phyloP scores from a whole-genome alignment of 2,113 vertebrate genomes.

The Chamaea fasciata region DNA sequence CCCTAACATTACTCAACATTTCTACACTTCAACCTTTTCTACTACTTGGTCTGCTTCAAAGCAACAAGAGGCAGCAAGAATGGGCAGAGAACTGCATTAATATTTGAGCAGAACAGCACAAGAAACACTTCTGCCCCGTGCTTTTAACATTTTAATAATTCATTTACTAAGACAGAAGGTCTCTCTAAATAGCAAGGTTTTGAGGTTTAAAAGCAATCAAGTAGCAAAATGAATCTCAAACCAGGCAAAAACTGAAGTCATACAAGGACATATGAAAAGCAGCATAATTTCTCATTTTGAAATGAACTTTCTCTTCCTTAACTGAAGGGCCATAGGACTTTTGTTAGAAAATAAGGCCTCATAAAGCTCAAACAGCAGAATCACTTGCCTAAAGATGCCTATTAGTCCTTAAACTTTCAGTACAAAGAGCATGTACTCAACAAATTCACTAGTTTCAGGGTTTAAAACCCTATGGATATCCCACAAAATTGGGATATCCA shows the following conservation, averaged over 20 bases:
- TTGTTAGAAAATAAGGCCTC: neutral
- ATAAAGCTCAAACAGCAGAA: neutral
- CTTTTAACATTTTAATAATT: constrained; percentile 58
- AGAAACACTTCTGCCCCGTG: neutral
- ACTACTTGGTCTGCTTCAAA: neutral
- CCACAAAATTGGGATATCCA: too few species aligned
- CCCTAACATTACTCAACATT: neutral
- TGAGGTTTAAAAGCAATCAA: constrained; percentile 25
- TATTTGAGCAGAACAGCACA: constrained; percentile 28
- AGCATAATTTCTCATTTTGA: neutral
- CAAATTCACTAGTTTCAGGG: neutral
- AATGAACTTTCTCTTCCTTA: neutral
- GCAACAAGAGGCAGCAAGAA: neutral
- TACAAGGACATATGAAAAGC: neutral
- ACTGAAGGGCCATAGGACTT: neutral
- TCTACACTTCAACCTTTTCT: neutral
- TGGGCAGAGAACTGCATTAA: constrained; percentile 12
- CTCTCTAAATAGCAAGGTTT: constrained; percentile 9
- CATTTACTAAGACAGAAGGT: neutral
- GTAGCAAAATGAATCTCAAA: neutral
- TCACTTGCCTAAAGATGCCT: neutral
- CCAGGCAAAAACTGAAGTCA: neutral
- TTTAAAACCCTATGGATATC: neutral
- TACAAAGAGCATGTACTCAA: neutral
- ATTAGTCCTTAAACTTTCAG: neutral